These are phyloP conservation scores for Erethizon dorsatum DNA, from an alignment of 2,797 vertebrate genomes.

Conservation along the genomic window DNA sequence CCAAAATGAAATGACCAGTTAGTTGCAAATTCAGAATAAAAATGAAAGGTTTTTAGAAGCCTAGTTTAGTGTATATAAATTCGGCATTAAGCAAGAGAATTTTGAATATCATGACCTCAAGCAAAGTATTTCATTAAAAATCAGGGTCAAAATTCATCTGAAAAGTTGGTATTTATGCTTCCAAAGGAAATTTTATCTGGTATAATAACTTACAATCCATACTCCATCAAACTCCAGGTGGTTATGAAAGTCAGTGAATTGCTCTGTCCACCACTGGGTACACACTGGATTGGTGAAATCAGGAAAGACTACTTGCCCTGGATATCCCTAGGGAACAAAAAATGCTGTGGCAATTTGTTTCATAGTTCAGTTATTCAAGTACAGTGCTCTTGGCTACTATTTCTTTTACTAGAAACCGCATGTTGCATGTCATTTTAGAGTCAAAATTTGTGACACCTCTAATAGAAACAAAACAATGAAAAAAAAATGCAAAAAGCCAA, in stretches of 20 bases:
- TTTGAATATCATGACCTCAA: not conserved
- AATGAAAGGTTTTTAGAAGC: not conserved
- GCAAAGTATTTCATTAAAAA: conserved; percentile 8
- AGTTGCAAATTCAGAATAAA: conserved; percentile 36
- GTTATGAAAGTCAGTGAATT: conserved; percentile 90
- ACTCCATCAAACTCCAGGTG: conserved; percentile 94
- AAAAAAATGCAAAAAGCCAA: not conserved
- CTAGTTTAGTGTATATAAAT: not conserved
- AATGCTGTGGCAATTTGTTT: fast-evolving
- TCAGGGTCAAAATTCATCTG: conserved; percentile 17
- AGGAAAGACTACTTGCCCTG: conserved; percentile 95
- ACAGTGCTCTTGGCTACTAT: not conserved
- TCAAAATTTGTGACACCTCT: not conserved
- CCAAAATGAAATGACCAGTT: conserved; percentile 16
- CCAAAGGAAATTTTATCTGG: not conserved
- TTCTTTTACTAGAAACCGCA: not conserved
- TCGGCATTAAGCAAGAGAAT: conserved; percentile 37
- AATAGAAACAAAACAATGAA: not conserved
- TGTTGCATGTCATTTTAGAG: not conserved
- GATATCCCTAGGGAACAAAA: conserved; percentile 93
- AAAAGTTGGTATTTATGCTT: conserved; percentile 4
- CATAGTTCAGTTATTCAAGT: not conserved
- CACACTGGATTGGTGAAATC: conserved; percentile 93
- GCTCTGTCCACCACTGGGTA: conserved; percentile 94
- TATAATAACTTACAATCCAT: conserved; percentile 95